Evolutionary conservation across 2,113 vertebrate genomes (phyloP).

Genomic region (Thalassoma bifasciatum): DNA sequence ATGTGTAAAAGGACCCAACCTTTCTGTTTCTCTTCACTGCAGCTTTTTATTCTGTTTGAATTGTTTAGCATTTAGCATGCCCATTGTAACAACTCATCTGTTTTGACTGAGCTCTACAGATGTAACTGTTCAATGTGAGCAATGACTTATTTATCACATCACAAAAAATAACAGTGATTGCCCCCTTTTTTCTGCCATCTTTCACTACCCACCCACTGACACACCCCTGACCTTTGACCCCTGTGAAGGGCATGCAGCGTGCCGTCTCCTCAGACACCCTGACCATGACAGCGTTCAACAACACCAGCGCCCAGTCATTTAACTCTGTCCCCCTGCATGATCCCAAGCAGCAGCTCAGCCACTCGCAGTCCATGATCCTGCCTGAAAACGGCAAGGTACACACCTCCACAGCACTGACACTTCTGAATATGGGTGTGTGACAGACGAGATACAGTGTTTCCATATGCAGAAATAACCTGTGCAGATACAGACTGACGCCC

Average conservation of each 20-base stretch:
- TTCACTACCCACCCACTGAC: not conserved
- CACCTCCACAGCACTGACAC: not conserved
- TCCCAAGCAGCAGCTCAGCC: conserved; percentile 62
- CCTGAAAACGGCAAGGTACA: conserved; percentile 80
- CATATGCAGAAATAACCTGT: not conserved
- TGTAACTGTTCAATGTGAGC: no score
- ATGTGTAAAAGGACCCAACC: not conserved
- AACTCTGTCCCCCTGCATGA: conserved; percentile 42
- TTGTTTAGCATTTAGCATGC: no score
- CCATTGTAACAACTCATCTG: no score
- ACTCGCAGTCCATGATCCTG: conserved; percentile 82
- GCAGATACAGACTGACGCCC: conserved; percentile 1
- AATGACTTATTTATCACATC: not conserved
- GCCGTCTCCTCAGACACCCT: conserved; percentile 77
- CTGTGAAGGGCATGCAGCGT: conserved; percentile 77
- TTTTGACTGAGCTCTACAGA: no score
- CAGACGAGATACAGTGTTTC: not conserved
- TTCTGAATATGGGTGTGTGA: not conserved
- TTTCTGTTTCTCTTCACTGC: conserved; percentile 14
- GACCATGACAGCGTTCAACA: conserved; percentile 54
- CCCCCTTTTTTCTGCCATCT: conserved; percentile 7
- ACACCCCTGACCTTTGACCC: conserved; percentile 6
- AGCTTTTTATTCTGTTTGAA: not conserved
- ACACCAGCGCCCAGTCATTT: conserved; percentile 26
- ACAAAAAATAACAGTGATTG: conserved; percentile 1